Evolutionary conservation across 2,888 invertebrate species (phyloP), one percentile per base, ranked within the genome.

Genomic region (Rambutsinella grinnellia): DNA sequence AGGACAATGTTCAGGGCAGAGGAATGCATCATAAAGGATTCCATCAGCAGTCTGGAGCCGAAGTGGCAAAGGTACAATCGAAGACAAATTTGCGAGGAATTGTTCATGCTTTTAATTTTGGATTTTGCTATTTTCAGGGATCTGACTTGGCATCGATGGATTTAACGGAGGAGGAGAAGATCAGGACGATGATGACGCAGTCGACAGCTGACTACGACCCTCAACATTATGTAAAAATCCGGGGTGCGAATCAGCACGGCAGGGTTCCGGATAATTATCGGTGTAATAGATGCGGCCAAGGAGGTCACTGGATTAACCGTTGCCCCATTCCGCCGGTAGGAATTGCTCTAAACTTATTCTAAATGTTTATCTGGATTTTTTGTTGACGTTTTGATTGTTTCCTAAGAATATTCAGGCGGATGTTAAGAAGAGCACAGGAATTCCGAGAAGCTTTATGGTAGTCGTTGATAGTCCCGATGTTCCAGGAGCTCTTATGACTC

Each of bases 301-400:
- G 92, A 76, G 99, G 99, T 1, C 99, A 99, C 88, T 99, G 96
- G 96, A 97, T 97, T 82, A 95, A 95, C 87, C 95, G 97, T 87
- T 99, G 99, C 87, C 96, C 97, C 8, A 87, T 92, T 79, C 91
- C 90, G 60, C 87, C 89, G 79, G 89, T 89, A 86, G 86, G 86
- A 85, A 5, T 63, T 62, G 51, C 44, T 27, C 8, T 19, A 44
- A 28, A 10, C 3, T 8, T n/a, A 19, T 13, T n/a, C 23, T 24
- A 56, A 24, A 56, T 23, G 49, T 49, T 49, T 17, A 49, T 13
- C 15, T 49, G 6, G n/a, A 49, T 49, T 49, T 17, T 62, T 62
- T 3, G 21, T 26, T 10, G 13, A 19, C 44, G 21, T 10, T 44
- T 47, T 46, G 5, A 10, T 28, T 65, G 6, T 57, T 57, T 24